Base-by-base conservation (phyloP, 2,888 invertebrate genomes). In the Elegia similella region DNA sequence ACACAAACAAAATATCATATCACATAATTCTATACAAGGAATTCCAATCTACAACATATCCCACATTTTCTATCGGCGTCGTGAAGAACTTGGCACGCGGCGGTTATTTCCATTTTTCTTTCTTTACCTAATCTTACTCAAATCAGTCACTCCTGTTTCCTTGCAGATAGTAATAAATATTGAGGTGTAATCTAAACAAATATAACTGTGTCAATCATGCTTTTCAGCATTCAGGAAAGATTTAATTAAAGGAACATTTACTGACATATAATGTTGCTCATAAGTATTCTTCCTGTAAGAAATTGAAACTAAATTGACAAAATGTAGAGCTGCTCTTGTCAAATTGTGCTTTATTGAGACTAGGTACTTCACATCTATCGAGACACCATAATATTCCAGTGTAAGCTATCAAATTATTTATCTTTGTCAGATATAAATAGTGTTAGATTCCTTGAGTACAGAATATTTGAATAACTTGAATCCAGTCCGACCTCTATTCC, bases 51-150 rank as follows among this genome's bases (percentile, higher is more conserved):
- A 57, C 44, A 65, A 66, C 68, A 73, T 58, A 59, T 62, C 62
- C 65, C 56, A 65, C 60, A 65, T 62, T 55, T 50, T 61, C 65
- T 63, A 69, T 64, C 67, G 64, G 70, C 68, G 65, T 72, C 67
- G 61, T 65, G 66, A 73, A 78, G 70, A 69, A 77, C 68, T 84
- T 84, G 84, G 84, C 88, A 87, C 78, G 77, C 82, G 77, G 83
- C 86, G 78, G 75, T 76, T 79, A 64, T 73, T 73, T 75, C 70
- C 68, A 70, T 70, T 70, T 17, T 67, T 69, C 73, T 67, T 73
- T 75, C 68, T 69, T 72, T 70, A 72, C 72, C 72, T 78, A 79
- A 73, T 72, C 83, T 81, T 84, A 88, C 75, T 68, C 73, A 81
- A 85, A 72, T 86, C 86, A 88, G 84, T 88, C 86, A 81, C 80